Evolutionary conservation across 1,140 invertebrate genomes (phyloP), one percentile per base, ranked within the genome.

Genomic region (Cephus cinctus): DNA sequence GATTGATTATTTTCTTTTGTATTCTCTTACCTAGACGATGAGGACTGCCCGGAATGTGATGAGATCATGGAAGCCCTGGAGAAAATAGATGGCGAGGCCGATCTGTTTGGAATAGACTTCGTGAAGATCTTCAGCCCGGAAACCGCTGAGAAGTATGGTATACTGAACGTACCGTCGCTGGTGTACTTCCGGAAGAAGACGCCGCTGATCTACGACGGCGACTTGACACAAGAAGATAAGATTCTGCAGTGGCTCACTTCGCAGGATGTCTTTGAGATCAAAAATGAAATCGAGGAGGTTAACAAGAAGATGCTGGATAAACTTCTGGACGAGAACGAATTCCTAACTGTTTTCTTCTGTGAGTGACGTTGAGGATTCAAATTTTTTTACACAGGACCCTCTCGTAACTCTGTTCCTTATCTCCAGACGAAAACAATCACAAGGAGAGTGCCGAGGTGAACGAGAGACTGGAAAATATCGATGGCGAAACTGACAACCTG

Each of bases 261-360:
- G 9, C 91, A 95, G 69, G 93, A 97, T 71, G 90, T 94, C 16
- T 95, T 97, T 76, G 92, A 96, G 77, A 88, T 96, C 23, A 94
- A 94, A 78, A 94, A 95, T 70, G 93, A 96, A 83, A 96, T 97
- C 63, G 94, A 96, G 73, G 92, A 96, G 73, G 92, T 96, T 1
- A 96, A 96, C 69, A 84, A 88, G 31, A 94, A 95, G 76, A 96
- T 97, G 93, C 75, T 97, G 34, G 92, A 96, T 56, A 96, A 96
- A 75, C 71, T 96, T 2, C 75, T 97, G 1, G 92, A 96, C 55
- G 93, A 96, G 72, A 96, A 95, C 63, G 93, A 96, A 76, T 96
- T 93, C 69, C 76, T 96, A 12, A 87, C 92, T n/a, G 93, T 96
- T 18, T 96, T 92, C 65, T 96, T 96, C 65, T 96, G 93, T 96